Percentiles rank a stretch among this genome's conserved stretches.
Conservation (phyloP, 2,113 vertebrate species). For the Indicator maculatus region DNA sequence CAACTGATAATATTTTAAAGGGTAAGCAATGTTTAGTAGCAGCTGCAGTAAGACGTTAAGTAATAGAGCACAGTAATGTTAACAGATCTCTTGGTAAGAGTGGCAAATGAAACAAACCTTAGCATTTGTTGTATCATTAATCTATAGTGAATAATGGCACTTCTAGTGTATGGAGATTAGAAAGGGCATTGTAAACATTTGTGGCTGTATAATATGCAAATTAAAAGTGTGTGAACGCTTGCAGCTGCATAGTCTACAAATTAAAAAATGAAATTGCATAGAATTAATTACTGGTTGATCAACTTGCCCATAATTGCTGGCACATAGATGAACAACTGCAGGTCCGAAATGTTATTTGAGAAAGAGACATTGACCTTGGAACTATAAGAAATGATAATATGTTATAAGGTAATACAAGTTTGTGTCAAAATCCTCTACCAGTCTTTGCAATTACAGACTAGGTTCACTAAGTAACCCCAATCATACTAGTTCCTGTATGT, state of each 20-base stretch:
- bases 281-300: constrained; percentile 87
- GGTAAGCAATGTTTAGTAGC: constrained; percentile 80
- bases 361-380: constrained; percentile 86
- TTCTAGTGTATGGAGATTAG: constrained; percentile 85
- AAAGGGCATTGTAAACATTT: constrained; percentile 90
- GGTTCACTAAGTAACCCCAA: constrained; percentile 32
- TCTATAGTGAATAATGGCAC: constrained; percentile 84
- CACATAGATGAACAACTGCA: constrained; percentile 86
- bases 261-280: constrained; percentile 85
- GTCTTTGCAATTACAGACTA: constrained; percentile 46
- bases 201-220: constrained; percentile 88
- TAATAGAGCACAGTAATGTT: constrained; percentile 84
- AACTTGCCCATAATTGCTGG: constrained; percentile 83
- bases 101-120: constrained; percentile 84
- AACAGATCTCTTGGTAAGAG: constrained; percentile 84
- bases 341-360: constrained; percentile 83
- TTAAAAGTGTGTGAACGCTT: constrained; percentile 84
- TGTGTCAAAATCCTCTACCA: constrained; percentile 69
- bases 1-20: constrained; percentile 76
- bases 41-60: constrained; percentile 82
- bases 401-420: constrained; percentile 74
- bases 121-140: constrained; percentile 80
- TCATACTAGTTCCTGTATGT: constrained; percentile 41
- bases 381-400: constrained; percentile 78
- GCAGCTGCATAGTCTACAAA: constrained; percentile 88